Base-by-base conservation (phyloP, 2,797 vertebrate species). In the Graptemys geographica region DNA sequence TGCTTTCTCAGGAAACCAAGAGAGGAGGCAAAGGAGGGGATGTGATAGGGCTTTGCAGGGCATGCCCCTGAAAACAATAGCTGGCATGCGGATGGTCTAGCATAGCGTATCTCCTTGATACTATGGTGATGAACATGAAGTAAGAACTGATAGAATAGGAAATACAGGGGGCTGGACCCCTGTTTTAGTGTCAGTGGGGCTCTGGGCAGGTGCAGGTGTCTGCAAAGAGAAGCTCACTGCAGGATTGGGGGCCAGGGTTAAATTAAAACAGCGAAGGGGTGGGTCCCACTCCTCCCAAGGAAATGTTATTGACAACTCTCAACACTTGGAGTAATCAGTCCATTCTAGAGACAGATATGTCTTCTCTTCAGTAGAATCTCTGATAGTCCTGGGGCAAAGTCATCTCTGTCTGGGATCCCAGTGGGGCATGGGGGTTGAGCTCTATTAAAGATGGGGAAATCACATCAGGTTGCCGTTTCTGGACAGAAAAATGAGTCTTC, bases 91-190 rank as follows among this genome's bases (percentile, higher is more conserved):
- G 59, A 16, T 62, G 59, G 59, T 62, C 59, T 31, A 62, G 59
- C 13, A 2, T 33, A 31, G 28, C 7, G 31, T 16, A 6, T 31
- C 13, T 31, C 28, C 57, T 31, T 59, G 57, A 59, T 59, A 55
- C 55, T 25, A 25, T 55, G 55, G 55, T 55, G 55, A 9, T 5
- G 27, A 0, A 1, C 5, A 19, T 1, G 0, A 3, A 5, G 13
- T 2, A 37, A 37, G 72, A 41, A 44, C 6, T 44, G 5, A 44
- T 13, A 44, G 72, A 44, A 27, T 25, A 27, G 37, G 41, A 44
- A 74, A 44, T 27, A 41, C 11, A 12, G 9, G 37, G 0, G 2
- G 72, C 2, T 44, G 6, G 72, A 44, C 37, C 37, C 41, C 23
- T 44, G 8, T n/a, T n/a, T 5, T n/a, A 10, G 4, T 33, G 13